phyloP scores from a whole-genome alignment of 2,797 vertebrate genomes.

The Craterocephalus amniculus region DNA sequence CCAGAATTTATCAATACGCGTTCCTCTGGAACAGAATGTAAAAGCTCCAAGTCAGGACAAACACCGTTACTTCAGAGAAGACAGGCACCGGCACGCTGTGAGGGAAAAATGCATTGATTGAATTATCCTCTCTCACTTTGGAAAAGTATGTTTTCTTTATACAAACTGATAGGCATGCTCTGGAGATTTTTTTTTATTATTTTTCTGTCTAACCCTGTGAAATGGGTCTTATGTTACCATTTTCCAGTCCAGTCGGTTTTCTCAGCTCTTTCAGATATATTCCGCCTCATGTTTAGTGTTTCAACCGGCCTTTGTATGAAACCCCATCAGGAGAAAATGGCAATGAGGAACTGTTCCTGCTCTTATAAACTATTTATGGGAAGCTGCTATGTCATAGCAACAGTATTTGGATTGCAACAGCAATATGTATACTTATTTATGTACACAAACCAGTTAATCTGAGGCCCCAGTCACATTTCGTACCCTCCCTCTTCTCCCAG shows the following conservation, averaged over 20 bases:
- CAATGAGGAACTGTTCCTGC: slow-evolving; percentile 28
- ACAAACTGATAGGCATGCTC: not conserved
- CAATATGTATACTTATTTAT: slow-evolving; percentile 77
- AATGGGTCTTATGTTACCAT: not conserved
- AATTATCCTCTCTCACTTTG: slow-evolving; percentile 7
- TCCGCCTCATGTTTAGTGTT: slow-evolving; percentile 4
- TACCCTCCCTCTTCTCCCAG: slow-evolving; percentile 62
- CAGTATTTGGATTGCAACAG: slow-evolving; percentile 59
- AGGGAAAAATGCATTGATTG: slow-evolving; percentile 14
- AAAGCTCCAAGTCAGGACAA: not conserved
- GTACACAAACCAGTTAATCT: slow-evolving; percentile 69
- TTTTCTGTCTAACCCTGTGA: not conserved
- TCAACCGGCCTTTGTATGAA: slow-evolving; percentile 22
- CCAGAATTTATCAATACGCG: slow-evolving; percentile 11
- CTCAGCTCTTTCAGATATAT: not conserved
- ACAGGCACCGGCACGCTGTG: slow-evolving; percentile 8
- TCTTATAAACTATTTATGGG: slow-evolving; percentile 40
- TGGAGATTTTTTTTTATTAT: not conserved
- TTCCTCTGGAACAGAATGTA: slow-evolving; percentile 16
- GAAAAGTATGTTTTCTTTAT: not conserved
- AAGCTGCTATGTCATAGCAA: slow-evolving; percentile 54
- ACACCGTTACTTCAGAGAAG: not conserved
- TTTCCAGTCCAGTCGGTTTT: not conserved
- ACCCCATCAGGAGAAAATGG: not conserved
- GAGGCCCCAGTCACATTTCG: slow-evolving; percentile 70